These are phyloP conservation scores for Dreissena rostriformis DNA, from an alignment of 1,140 invertebrate genomes.

Conservation along the genomic window DNA sequence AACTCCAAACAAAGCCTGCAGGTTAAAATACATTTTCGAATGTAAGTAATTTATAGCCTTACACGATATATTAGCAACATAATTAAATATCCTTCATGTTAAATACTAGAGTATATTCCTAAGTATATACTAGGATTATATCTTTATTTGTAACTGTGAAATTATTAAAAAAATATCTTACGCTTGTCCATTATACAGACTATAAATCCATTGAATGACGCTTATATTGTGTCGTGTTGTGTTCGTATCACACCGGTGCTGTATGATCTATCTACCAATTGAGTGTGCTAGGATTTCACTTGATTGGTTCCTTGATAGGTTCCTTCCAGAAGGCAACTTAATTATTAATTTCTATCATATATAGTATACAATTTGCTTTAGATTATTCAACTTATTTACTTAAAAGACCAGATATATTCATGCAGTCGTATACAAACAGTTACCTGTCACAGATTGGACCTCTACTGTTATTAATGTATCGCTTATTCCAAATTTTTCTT, in stretches of 20 bases:
- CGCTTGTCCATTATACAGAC: neutral
- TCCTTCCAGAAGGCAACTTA: neutral
- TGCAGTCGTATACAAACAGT: neutral
- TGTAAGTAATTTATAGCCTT: neutral
- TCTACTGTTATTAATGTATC: neutral
- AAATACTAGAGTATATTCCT: too few species aligned
- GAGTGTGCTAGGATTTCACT: neutral
- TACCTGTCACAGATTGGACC: neutral
- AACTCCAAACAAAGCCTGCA: conserved; percentile 17
- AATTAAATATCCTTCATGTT: neutral
- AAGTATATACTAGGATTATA: too few species aligned
- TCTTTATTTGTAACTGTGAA: neutral
- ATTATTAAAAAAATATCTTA: neutral
- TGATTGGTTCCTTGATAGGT: too few species aligned
- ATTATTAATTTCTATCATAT: neutral
- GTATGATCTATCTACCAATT: neutral
- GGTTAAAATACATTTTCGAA: neutral
- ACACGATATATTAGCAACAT: neutral
- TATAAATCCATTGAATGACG: neutral
- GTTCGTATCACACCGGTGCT: neutral
- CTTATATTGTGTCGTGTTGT: neutral
- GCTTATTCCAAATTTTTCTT: neutral
- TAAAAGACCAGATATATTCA: neutral
- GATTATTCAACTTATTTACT: too few species aligned
- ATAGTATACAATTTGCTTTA: neutral